Percentiles rank a stretch among this genome's conserved stretches.
Evolutionary conservation across 2,888 invertebrate genomes (phyloP).

Genomic region (Agonopterix subpropinquella): DNA sequence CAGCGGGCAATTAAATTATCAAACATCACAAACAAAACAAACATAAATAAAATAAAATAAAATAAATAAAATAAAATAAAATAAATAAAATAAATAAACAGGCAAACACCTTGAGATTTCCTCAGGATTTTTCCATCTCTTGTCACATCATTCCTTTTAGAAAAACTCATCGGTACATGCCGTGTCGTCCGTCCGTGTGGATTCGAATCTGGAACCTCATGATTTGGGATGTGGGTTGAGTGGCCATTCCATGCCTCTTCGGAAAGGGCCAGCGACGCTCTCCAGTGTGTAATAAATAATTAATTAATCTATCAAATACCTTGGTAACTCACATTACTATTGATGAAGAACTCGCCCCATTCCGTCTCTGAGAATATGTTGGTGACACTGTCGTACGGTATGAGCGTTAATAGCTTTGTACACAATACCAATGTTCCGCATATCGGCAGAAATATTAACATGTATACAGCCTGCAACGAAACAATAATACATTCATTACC

Average conservation of each 20-base stretch:
- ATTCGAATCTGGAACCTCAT: too few relatives aligned
- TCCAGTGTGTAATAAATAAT: too few relatives aligned
- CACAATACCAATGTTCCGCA: constrained; percentile 84
- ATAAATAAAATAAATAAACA: too few relatives aligned
- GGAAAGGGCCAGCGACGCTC: too few relatives aligned
- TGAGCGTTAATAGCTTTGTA: constrained; percentile 83
- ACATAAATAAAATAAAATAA: too few relatives aligned
- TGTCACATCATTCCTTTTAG: too few relatives aligned
- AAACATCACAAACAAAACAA: too few relatives aligned
- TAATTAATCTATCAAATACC: not conserved
- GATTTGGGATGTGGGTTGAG: not conserved
- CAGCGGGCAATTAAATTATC: too few relatives aligned
- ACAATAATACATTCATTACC: constrained; percentile 1
- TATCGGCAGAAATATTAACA: constrained; percentile 86
- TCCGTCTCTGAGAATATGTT: constrained; percentile 87
- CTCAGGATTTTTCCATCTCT: not conserved
- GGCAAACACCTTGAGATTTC: not conserved
- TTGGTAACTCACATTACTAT: constrained; percentile 79
- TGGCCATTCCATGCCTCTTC: not conserved
- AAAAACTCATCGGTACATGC: too few relatives aligned
- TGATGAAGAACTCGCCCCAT: constrained; percentile 90
- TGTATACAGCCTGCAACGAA: constrained; percentile 77
- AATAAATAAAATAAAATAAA: too few relatives aligned
- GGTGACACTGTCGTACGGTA: constrained; percentile 79
- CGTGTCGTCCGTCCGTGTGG: too few relatives aligned